A percentile compares a stretch with the other conserved stretches of the same genome.
These are phyloP conservation scores for Chaetodon trifasciatus DNA, from an alignment of 2,797 vertebrate species.

Conservation along the genomic window DNA sequence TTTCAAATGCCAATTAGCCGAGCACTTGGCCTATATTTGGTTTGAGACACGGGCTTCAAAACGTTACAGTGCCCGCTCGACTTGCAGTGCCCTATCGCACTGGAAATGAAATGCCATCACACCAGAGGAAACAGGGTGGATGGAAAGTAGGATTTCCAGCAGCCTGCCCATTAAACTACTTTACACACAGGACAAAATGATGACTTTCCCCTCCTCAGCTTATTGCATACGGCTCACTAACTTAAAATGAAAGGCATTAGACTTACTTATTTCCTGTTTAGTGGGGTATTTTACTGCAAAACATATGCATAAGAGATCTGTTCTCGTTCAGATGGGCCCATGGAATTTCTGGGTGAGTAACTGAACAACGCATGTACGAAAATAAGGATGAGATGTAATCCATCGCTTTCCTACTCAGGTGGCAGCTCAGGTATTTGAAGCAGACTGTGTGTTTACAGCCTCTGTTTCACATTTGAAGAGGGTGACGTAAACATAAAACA, in stretches of 20 bases:
- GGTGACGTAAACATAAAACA: conserved; percentile 3
- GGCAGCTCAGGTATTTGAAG: conserved; percentile 35
- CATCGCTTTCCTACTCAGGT: too few species aligned
- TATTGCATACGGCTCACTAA: conserved; percentile 62
- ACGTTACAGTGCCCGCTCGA: conserved; percentile 57
- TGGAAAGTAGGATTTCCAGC: conserved; percentile 71
- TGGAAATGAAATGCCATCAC: conserved; percentile 81
- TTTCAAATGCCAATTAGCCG: conserved; percentile 35
- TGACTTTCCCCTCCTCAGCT: conserved; percentile 48
- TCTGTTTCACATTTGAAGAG: conserved; percentile 25
- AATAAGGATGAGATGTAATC: conserved; percentile 25
- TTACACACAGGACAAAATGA: conserved; percentile 67
- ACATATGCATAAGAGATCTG: conserved; percentile 48
- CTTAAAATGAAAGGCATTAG: conserved; percentile 64
- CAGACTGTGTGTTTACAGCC: not conserved
- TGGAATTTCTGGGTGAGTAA: conserved; percentile 65
- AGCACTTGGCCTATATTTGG: conserved; percentile 66
- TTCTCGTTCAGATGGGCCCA: conserved; percentile 51
- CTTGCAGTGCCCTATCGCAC: conserved; percentile 62
- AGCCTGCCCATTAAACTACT: conserved; percentile 68
- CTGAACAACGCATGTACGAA: conserved; percentile 45
- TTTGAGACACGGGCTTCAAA: conserved; percentile 47
- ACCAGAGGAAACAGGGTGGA: conserved; percentile 72
- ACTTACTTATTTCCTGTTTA: conserved; percentile 55
- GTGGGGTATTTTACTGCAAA: conserved; percentile 58